These are phyloP conservation scores for Azorinus chamasolen DNA, from an alignment of 2,888 invertebrate genomes.

Conservation along the genomic window DNA sequence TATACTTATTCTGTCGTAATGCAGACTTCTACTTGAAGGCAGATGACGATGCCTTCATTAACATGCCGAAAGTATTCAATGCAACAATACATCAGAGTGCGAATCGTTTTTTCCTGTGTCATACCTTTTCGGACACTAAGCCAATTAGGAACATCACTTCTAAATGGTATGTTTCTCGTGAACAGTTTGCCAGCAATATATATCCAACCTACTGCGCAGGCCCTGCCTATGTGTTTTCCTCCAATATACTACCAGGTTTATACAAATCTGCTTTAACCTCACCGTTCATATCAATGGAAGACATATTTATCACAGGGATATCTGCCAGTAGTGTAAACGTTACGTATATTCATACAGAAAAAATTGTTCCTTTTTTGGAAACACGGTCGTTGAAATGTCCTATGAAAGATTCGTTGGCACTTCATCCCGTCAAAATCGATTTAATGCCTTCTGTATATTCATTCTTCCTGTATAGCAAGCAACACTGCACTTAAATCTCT, in stretches of 20 bases:
- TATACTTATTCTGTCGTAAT: conserved; percentile 82
- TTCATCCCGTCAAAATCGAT: too few species aligned
- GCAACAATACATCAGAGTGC: too few species aligned
- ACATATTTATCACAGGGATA: conserved; percentile 96
- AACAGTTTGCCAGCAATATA: conserved; percentile 88
- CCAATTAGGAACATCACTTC: conserved; percentile 47
- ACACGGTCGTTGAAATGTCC: too few species aligned
- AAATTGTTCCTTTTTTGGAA: too few species aligned
- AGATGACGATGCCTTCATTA: conserved; percentile 85
- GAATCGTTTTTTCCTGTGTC: conserved; percentile 56
- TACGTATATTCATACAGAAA: conserved; percentile 64
- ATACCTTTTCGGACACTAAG: conserved; percentile 50
- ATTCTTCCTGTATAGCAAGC: too few species aligned
- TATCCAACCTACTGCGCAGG: conserved; percentile 98
- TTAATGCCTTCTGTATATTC: too few species aligned
- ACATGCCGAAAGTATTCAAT: conserved; percentile 37
- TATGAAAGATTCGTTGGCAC: too few species aligned
- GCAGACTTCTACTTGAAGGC: conserved; percentile 86
- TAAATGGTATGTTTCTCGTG: conserved; percentile 55
- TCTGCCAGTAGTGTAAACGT: conserved; percentile 92
- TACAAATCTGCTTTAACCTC: conserved; percentile 91
- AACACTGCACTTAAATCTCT: too few species aligned
- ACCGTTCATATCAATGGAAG: conserved; percentile 94
- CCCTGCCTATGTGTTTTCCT: conserved; percentile 94
- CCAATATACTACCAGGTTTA: conserved; percentile 91